A percentile compares a stretch with the other conserved stretches of the same genome.
phyloP scores from a whole-genome alignment of 2,888 invertebrate genomes.

The Orgyia antiqua region DNA sequence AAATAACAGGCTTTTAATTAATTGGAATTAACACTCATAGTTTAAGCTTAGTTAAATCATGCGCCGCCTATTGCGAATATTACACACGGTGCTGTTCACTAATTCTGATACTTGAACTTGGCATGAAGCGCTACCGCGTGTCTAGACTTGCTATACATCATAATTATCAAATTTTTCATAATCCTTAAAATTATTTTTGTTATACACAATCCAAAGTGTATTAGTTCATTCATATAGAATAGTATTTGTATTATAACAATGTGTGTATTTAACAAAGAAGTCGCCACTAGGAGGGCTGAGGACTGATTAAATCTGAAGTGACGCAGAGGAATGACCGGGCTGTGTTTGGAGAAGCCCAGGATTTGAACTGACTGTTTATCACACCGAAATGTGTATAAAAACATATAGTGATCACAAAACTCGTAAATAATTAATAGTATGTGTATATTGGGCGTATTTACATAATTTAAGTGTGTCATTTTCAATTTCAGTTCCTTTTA shows the following conservation, averaged over 20 bases:
- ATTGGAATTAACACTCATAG: too few relatives aligned
- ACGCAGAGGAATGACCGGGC: conserved; percentile 55
- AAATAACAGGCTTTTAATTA: too few relatives aligned
- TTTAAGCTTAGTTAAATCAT: too few relatives aligned
- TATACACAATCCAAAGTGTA: too few relatives aligned
- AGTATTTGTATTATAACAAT: too few relatives aligned
- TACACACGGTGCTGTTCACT: not conserved
- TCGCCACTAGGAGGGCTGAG: not conserved
- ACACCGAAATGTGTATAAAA: conserved; percentile 13
- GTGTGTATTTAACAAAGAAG: conserved; percentile 23
- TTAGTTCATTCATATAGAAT: too few relatives aligned
- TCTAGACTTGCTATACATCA: too few relatives aligned
- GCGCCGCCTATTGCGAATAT: too few relatives aligned
- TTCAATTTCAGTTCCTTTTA: not conserved
- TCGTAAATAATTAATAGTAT: not conserved
- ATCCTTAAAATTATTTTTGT: too few relatives aligned
- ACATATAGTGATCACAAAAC: not conserved
- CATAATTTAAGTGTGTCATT: too few relatives aligned
- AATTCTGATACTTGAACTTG: too few relatives aligned
- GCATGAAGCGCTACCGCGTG: not conserved
- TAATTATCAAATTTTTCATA: too few relatives aligned
- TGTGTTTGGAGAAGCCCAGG: conserved; percentile 31
- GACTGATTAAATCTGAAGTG: conserved; percentile 59
- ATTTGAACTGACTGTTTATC: conserved; percentile 12
- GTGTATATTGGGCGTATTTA: not conserved